A percentile compares a stretch with the other conserved stretches of the same genome.
phyloP scores from a whole-genome alignment of 92 coral and sea anemone genomes.

The Zoanthus sociatus region DNA sequence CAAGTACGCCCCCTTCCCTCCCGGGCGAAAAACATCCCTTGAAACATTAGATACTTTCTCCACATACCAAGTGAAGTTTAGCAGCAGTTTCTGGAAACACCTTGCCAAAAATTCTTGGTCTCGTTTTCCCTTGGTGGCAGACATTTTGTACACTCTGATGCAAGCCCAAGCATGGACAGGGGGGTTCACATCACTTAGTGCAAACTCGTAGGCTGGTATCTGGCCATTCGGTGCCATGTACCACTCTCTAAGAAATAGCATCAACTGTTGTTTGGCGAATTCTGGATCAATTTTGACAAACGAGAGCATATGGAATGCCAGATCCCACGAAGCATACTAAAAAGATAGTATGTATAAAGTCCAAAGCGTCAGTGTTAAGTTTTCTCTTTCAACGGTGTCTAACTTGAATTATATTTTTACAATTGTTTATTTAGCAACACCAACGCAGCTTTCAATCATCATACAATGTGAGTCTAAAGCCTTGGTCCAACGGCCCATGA shows the following conservation, averaged over 20 bases:
- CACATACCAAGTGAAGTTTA: slow-evolving; percentile 94
- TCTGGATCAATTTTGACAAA: slow-evolving; percentile 94
- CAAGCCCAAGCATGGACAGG: slow-evolving; percentile 97
- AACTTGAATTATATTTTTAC: no score
- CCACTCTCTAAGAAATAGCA: slow-evolving; percentile 91
- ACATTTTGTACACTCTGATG: slow-evolving; percentile 90
- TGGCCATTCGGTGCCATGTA: slow-evolving; percentile 99
- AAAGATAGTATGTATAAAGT: not conserved
- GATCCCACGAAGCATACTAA: slow-evolving; percentile 98
- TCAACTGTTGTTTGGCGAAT: slow-evolving; percentile 89
- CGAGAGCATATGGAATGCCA: slow-evolving; percentile 98
- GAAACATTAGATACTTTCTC: not conserved
- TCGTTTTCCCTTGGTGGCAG: slow-evolving; percentile 85
- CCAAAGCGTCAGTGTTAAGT: no score
- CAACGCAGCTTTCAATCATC: no score
- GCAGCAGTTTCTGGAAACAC: slow-evolving; percentile 92
- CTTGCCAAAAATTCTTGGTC: slow-evolving; percentile 88
- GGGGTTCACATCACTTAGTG: slow-evolving; percentile 97
- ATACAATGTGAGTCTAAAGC: no score
- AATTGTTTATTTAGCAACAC: no score
- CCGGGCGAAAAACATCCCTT: no score
- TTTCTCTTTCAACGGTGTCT: no score
- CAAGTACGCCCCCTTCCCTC: no score
- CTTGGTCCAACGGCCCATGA: no score
- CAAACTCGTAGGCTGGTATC: slow-evolving; percentile 97